A percentile compares a stretch with the other conserved stretches of the same genome.
Evolutionary conservation across 2,113 vertebrate genomes (phyloP).

Genomic region (Bujurquina vittata): DNA sequence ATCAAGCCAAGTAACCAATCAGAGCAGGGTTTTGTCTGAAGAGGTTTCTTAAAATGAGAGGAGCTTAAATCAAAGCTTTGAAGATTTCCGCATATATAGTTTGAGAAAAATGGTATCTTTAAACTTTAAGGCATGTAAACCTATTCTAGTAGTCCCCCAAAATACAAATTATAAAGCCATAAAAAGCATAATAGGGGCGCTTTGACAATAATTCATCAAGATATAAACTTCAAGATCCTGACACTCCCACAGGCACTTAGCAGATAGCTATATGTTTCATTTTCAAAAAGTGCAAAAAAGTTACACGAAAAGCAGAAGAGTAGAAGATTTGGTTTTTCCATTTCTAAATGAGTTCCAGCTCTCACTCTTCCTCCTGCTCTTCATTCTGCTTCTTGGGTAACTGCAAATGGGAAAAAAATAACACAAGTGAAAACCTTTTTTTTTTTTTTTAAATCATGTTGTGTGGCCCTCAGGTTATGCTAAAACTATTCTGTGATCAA

Average conservation of each 20-base stretch:
- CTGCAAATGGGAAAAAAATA: constrained; percentile 45
- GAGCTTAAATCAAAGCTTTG: neutral
- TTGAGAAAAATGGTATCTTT: neutral
- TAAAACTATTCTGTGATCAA: neutral
- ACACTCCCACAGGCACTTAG: constrained; percentile 74
- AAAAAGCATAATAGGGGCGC: constrained; percentile 7
- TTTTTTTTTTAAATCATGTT: neutral
- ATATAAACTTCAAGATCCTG: constrained; percentile 51
- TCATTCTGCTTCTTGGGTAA: constrained; percentile 80
- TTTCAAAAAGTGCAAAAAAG: constrained; percentile 53
- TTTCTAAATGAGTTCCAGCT: constrained; percentile 18
- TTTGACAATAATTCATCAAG: constrained; percentile 29
- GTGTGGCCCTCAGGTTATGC: neutral
- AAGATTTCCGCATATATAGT: constrained; percentile 1
- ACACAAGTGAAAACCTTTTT: neutral
- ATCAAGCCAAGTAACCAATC: neutral
- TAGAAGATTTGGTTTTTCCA: constrained; percentile 43
- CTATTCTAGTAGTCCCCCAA: neutral
- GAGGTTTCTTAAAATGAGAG: neutral
- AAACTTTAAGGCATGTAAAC: neutral
- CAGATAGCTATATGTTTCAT: constrained; percentile 41
- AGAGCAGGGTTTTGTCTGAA: neutral
- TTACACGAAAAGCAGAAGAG: constrained; percentile 48
- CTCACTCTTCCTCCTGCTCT: constrained; percentile 79
- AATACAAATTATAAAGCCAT: neutral